Base-by-base conservation (phyloP, 2,888 invertebrate genomes). In the Lepidocyrtoides sp. region DNA sequence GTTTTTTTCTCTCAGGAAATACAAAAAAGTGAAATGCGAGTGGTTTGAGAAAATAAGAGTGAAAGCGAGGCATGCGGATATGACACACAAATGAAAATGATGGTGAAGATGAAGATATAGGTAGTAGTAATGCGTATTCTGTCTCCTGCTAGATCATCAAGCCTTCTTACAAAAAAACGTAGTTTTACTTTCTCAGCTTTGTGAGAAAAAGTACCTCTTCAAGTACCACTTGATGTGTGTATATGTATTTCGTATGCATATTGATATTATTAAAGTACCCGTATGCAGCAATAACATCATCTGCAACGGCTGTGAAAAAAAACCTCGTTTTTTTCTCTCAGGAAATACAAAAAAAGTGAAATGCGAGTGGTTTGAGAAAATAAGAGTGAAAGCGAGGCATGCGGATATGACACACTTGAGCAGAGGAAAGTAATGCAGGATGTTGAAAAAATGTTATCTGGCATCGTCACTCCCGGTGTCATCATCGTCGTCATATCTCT, bases 401-500 rank as follows among this genome's bases (percentile, higher is more conserved):
- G 88, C 36, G 60, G 63, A 79, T 44, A 66, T 63, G 54, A 60
- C 63, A 63, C 60, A 20, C 44, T 82, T 7, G 44, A 54, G 17
- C 5, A 75, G 79, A 63, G 75, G 10, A n/a, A 10, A 57, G 23
- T 2, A 17, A 1, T 54, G 14, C 54, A 54, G 57, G 57, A 57
- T n/a, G 23, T 44, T 41, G 48, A 60, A 17, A 20, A 54, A 81
- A 41, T 14, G 57, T 32, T 75, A 51, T 89, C 83, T 89, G 83
- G 48, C n/a, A 60, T 89, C 89, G 89, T 83, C 83, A 89, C 60
- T 83, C 79, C n/a, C 51, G 36, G 17, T 84, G 44, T 26, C 51
- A 69, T 14, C 72, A 51, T 69, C 23, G 14, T 72, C 72, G 48
- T 63, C 36, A 17, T 86, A 41, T 87, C 63, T 20, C 17, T 54